phyloP scores from a whole-genome alignment of 2,888 invertebrate genomes.

The Ptychoptera contaminata region DNA sequence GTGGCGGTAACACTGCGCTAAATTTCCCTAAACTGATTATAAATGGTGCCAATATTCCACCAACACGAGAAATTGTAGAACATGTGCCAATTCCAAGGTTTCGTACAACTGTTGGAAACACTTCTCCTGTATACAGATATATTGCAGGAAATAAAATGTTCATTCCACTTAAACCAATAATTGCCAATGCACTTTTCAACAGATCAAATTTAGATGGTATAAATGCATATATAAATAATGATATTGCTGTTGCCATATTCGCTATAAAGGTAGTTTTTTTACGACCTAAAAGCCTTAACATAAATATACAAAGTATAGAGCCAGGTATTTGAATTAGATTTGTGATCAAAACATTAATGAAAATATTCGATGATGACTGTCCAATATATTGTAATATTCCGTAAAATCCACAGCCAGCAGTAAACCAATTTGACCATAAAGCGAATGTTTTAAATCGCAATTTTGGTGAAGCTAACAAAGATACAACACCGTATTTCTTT shows the following conservation, averaged over 20 bases:
- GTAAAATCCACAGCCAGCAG: slow-evolving; percentile 74
- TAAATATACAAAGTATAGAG: slow-evolving; percentile 45
- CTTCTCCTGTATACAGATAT: slow-evolving; percentile 74
- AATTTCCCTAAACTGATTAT: slow-evolving; percentile 45
- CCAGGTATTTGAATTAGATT: slow-evolving; percentile 53
- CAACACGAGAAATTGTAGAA: slow-evolving; percentile 71
- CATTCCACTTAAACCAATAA: slow-evolving; percentile 63
- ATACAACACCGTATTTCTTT: slow-evolving; percentile 38
- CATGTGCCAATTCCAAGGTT: slow-evolving; percentile 76
- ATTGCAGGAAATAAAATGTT: slow-evolving; percentile 72
- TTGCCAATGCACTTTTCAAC: slow-evolving; percentile 46
- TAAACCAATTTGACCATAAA: slow-evolving; percentile 66
- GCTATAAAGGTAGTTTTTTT: slow-evolving; percentile 47
- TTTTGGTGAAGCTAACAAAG: slow-evolving; percentile 51
- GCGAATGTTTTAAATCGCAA: slow-evolving; percentile 54
- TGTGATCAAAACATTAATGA: slow-evolving; percentile 69
- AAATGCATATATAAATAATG: slow-evolving; percentile 46
- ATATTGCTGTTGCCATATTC: slow-evolving; percentile 46
- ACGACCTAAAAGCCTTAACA: slow-evolving; percentile 49
- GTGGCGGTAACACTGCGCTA: slow-evolving; percentile 46
- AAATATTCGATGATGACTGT: slow-evolving; percentile 64
- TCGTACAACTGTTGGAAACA: slow-evolving; percentile 78
- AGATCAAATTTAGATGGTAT: slow-evolving; percentile 31
- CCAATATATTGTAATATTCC: slow-evolving; percentile 77
- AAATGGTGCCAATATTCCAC: slow-evolving; percentile 74